Evolutionary conservation across 2,113 vertebrate species (phyloP).

Genomic region (Propithecus coquereli): DNA sequence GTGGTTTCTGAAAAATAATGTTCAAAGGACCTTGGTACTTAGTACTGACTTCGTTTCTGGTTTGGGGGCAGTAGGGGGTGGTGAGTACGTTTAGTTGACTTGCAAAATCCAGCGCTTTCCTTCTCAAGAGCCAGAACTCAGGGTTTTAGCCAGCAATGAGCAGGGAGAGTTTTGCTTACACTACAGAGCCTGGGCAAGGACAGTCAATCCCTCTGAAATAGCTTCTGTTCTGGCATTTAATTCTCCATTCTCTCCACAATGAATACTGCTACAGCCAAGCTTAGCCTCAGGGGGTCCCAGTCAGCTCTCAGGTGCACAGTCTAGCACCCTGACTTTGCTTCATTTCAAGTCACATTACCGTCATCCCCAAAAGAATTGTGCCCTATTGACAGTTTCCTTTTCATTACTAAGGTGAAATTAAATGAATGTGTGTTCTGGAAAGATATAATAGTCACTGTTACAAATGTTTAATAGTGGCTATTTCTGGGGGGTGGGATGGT

Average conservation of each 20-base stretch:
- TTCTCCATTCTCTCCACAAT: conserved; percentile 27
- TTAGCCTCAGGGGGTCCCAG: background rate
- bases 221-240: conserved; percentile 39
- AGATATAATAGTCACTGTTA: background rate
- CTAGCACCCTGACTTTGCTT: conserved; percentile 17
- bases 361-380: background rate
- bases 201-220: conserved; percentile 45
- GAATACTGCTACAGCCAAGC: conserved; percentile 16
- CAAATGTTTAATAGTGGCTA: background rate
- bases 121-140: background rate
- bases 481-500: background rate
- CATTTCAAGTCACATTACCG: conserved; percentile 12
- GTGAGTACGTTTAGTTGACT: background rate
- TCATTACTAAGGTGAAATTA: conserved; percentile 49
- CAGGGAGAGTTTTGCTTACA: conserved; percentile 17
- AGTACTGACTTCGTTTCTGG: background rate
- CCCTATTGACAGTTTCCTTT: conserved; percentile 11
- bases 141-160: background rate
- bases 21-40: conserved; percentile 12
- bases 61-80: background rate
- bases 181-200: background rate
- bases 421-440: conserved; percentile 17
- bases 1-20: conserved; percentile 25
- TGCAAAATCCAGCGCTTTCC: background rate
- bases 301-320: background rate